Evolutionary conservation across 2,797 vertebrate species (phyloP), one percentile per base, ranked within the genome.

Genomic region (Jordanella pulchra): DNA sequence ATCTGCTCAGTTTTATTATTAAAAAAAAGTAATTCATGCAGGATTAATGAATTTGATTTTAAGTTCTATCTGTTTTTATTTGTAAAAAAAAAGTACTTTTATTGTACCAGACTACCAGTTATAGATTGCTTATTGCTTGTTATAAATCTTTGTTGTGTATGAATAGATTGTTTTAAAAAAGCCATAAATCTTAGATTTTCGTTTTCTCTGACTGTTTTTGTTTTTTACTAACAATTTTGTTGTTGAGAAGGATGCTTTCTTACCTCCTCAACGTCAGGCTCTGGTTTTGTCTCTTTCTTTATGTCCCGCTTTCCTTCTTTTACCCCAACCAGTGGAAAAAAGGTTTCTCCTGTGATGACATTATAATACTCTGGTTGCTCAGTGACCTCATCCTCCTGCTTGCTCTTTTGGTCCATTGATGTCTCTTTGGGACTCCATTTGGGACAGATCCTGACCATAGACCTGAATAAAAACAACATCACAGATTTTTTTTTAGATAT

Each of bases 341-440:
- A 25, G 35, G 86, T 91, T 83, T 96, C 96, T 77, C 93, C 93
- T 25, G 95, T 95, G 87, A 95, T 94, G 88, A 96, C 92, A 0
- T 98, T 98, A 87, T 97, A 97, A 86, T 98, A 97, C 77, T 96
- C 93, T 7, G 80, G 89, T 61, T 50, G 72, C 30, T 74, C 2
- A 0, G 44, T 45, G 63, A 35, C 69, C 58, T 72, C 54, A 11
- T 6, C 78, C 35, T 66, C 83, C 89, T 69, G 87, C 50, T 89
- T 68, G 63, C 82, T 77, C 78, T 86, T 89, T 28, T 86, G 90
- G 53, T 77, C 48, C 63, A 78, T 90, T 65, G 12, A 64, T 5
- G 83, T 77, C 73, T 90, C 89, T 83, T 82, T 81, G 15, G 78
- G 66, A 42, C 70, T 71, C 78, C 85, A 80, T 65, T 65, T 79